phyloP scores from a whole-genome alignment of 1,140 invertebrate species.

The Ganaspis sp. region DNA sequence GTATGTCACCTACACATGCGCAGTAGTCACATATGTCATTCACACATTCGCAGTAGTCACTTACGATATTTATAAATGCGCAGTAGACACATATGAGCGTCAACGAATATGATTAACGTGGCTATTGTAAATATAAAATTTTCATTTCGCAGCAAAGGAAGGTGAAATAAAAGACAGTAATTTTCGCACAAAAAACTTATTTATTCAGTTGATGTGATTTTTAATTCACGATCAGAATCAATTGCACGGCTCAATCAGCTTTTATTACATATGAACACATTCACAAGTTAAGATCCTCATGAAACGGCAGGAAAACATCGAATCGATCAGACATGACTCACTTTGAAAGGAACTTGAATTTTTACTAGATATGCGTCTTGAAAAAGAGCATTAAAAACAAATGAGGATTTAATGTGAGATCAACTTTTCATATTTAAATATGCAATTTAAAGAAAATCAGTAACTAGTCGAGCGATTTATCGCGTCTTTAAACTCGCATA shows the following conservation, averaged over 20 bases:
- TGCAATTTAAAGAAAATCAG: too few relatives aligned
- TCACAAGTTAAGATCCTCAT: constrained; percentile 14
- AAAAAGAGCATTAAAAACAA: neutral
- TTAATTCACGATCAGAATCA: neutral
- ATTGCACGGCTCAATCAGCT: neutral
- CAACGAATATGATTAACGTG: too few relatives aligned
- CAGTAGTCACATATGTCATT: too few relatives aligned
- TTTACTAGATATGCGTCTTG: neutral
- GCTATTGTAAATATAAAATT: too few relatives aligned
- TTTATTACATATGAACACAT: constrained; percentile 29
- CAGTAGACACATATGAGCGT: too few relatives aligned
- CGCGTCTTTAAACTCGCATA: neutral
- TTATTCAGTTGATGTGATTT: constrained; percentile 14
- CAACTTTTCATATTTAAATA: too few relatives aligned
- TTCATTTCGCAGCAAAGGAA: neutral
- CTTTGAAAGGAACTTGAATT: neutral
- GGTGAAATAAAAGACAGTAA: neutral
- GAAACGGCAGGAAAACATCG: neutral
- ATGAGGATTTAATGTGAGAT: neutral
- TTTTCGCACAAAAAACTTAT: constrained; percentile 10
- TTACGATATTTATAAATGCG: too few relatives aligned
- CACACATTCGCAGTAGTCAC: too few relatives aligned
- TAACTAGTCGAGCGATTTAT: neutral
- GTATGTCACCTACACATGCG: too few relatives aligned
- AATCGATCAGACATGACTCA: neutral